phyloP scores from a whole-genome alignment of 2,113 vertebrate genomes.

The Pangasianodon gigas region DNA sequence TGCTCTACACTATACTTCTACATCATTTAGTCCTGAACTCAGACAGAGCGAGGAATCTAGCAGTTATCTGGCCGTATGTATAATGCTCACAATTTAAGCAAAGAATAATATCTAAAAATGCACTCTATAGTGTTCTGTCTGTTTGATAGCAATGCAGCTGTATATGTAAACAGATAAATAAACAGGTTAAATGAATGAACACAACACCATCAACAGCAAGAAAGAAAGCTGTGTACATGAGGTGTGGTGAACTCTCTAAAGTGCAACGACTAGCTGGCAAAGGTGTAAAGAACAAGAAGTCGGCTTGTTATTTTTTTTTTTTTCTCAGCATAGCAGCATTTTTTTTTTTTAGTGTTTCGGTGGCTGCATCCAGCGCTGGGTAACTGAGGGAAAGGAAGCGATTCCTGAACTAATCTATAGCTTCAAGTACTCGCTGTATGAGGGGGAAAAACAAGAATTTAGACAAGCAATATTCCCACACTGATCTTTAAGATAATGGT shows the following conservation, averaged over 20 bases:
- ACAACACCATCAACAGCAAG: not conserved
- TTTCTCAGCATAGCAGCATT: not conserved
- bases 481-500: slow-evolving; percentile 65
- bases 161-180: not conserved
- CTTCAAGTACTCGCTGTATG: slow-evolving; percentile 65
- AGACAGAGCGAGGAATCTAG: not conserved
- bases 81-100: no score
- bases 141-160: not conserved
- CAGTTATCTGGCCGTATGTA: not conserved
- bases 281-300: not conserved
- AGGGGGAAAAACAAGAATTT: slow-evolving; percentile 64
- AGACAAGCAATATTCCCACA: slow-evolving; percentile 70
- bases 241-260: not conserved
- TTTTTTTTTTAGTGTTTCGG: not conserved
- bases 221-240: not conserved
- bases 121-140: not conserved
- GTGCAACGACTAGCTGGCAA: not conserved
- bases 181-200: not conserved
- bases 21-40: not conserved
- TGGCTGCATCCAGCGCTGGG: not conserved
- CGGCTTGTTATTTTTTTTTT: not conserved
- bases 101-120: not conserved
- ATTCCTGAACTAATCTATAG: slow-evolving; percentile 69
- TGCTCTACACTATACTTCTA: not conserved
- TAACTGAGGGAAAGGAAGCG: slow-evolving; percentile 37